These are phyloP conservation scores for Heliconius hortense DNA, from an alignment of 2,888 invertebrate genomes.

Conservation along the genomic window DNA sequence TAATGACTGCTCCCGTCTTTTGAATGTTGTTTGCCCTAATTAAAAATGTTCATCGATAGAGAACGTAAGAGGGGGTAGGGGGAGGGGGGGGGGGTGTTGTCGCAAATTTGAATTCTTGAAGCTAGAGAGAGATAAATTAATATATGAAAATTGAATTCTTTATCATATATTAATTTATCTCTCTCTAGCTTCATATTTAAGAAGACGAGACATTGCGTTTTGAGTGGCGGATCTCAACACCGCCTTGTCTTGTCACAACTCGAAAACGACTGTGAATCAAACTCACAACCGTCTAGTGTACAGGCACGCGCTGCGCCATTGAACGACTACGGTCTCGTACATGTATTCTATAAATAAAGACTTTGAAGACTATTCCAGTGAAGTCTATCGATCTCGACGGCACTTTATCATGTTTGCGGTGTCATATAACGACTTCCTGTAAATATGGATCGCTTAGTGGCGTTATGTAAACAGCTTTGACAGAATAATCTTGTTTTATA, in stretches of 20 bases:
- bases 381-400: slow-evolving; percentile 32
- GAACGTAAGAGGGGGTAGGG: background rate
- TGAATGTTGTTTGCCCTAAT: slow-evolving; percentile 10
- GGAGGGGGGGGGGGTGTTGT: background rate
- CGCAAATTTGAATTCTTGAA: background rate
- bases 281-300: background rate
- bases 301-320: background rate
- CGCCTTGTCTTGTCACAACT: no score
- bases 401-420: slow-evolving; percentile 35
- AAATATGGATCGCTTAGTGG: slow-evolving; percentile 37
- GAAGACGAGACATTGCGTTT: background rate
- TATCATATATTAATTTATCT: no score
- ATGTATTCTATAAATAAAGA: background rate
- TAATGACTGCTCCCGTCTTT: slow-evolving; percentile 15
- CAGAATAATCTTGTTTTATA: slow-evolving; percentile 4
- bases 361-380: background rate
- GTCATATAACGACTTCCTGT: slow-evolving; percentile 33
- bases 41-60: slow-evolving; percentile 2
- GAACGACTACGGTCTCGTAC: background rate
- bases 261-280: background rate
- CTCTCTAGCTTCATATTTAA: no score
- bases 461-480: slow-evolving; percentile 21
- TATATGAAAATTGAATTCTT: no score
- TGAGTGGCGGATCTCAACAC: no score
- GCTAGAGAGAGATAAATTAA: no score